Conservation (phyloP, 2,888 invertebrate species). For the Brassicogethes aeneus region DNA sequence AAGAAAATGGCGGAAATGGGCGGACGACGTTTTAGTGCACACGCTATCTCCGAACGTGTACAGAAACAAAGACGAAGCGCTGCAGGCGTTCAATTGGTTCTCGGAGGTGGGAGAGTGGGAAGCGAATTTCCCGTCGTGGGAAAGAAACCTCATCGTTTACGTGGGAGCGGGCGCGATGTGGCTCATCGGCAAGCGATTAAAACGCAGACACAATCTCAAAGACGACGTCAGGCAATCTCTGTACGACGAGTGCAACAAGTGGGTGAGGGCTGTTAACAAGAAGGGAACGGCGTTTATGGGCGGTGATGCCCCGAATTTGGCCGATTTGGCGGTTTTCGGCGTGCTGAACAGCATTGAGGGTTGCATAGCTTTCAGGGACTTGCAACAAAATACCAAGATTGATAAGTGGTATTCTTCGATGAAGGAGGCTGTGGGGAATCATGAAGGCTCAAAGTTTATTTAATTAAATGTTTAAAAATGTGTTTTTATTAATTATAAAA, state of each 20-base stretch:
- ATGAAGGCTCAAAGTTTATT: constrained; percentile 45
- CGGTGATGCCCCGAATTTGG: constrained; percentile 78
- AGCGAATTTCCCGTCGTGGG: constrained; percentile 77
- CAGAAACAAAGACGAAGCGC: constrained; percentile 71
- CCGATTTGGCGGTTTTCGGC: constrained; percentile 88
- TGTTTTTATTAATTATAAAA: neutral
- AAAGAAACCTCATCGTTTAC: constrained; percentile 79
- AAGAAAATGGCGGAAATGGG: constrained; percentile 93
- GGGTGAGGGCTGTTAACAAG: constrained; percentile 62
- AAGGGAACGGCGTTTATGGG: constrained; percentile 75
- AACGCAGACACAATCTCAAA: constrained; percentile 75
- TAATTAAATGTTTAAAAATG: constrained; percentile 8
- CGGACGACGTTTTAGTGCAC: constrained; percentile 84
- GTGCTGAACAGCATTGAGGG: constrained; percentile 90
- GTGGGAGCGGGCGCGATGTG: constrained; percentile 93
- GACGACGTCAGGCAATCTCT: constrained; percentile 84
- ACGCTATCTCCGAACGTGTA: constrained; percentile 95
- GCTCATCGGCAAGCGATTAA: constrained; percentile 79
- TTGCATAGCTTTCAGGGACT: constrained; percentile 79
- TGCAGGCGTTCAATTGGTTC: constrained; percentile 92
- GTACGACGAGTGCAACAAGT: constrained; percentile 79
- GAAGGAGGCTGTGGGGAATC: constrained; percentile 52
- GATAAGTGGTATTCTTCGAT: constrained; percentile 70
- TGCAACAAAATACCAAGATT: constrained; percentile 63
- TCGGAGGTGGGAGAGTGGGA: constrained; percentile 90